Conservation (phyloP, 2,113 vertebrate species). For the Leptocoma aspasia region DNA sequence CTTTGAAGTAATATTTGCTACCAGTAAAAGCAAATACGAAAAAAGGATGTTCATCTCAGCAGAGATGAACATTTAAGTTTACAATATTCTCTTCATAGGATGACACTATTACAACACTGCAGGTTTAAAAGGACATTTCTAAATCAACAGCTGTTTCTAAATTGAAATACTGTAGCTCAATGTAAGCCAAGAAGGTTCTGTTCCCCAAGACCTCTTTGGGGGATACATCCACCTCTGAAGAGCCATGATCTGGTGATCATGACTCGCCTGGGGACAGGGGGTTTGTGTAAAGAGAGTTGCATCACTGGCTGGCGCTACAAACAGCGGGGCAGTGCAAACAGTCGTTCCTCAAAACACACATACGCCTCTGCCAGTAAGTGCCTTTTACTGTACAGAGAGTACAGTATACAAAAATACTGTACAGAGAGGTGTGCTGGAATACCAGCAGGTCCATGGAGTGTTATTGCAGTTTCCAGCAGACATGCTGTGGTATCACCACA, state of each 20-base stretch:
- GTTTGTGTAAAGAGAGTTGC: slow-evolving; percentile 44
- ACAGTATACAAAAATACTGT: neutral
- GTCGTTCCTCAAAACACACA: neutral
- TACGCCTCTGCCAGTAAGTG: neutral
- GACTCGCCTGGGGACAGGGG: neutral
- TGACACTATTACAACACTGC: neutral
- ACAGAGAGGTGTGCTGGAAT: neutral
- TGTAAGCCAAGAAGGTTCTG: neutral
- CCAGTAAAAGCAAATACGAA: neutral
- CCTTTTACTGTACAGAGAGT: too few relatives aligned
- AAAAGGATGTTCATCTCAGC: neutral
- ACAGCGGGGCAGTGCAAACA: slow-evolving; percentile 14
- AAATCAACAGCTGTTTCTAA: neutral
- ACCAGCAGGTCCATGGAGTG: neutral
- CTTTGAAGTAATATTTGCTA: slow-evolving; percentile 6
- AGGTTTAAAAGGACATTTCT: neutral
- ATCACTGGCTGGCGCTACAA: slow-evolving; percentile 38
- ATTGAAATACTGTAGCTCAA: neutral
- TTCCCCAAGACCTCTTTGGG: neutral
- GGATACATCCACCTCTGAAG: neutral
- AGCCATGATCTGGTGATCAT: slow-evolving; percentile 14
- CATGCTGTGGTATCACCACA: neutral
- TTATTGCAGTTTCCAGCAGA: neutral
- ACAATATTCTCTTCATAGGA: neutral
- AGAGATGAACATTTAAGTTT: neutral